These are phyloP conservation scores for Heterotis niloticus DNA, from an alignment of 2,113 vertebrate species.

Conservation along the genomic window DNA sequence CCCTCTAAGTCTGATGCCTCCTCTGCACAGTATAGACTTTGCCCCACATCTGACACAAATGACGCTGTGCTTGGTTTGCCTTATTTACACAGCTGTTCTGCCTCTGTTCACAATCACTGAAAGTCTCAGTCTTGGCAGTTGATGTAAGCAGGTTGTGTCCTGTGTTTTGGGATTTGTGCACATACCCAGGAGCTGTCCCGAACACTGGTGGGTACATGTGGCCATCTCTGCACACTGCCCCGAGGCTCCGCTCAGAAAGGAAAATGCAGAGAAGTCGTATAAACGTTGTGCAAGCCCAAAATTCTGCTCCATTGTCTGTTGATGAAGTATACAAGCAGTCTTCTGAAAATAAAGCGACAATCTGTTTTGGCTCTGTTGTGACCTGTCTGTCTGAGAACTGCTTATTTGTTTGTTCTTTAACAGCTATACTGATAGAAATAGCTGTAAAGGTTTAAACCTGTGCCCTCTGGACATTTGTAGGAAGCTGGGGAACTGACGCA, in stretches of 20 bases:
- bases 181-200: too few species aligned
- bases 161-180: not conserved
- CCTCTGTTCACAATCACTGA: not conserved
- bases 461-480: slow-evolving; percentile 52
- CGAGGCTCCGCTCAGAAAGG: not conserved
- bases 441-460: not conserved
- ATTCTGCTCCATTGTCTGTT: not conserved
- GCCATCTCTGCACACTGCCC: not conserved
- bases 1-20: not conserved
- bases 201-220: too few species aligned
- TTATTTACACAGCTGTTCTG: slow-evolving; percentile 60
- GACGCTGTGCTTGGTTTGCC: slow-evolving; percentile 37
- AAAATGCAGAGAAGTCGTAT: not conserved
- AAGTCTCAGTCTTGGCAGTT: too few species aligned
- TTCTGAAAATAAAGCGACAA: not conserved
- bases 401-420: slow-evolving; percentile 17
- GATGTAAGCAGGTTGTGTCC: too few species aligned
- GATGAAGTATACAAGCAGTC: not conserved
- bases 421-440: too few species aligned
- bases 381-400: not conserved
- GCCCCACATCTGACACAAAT: slow-evolving; percentile 52
- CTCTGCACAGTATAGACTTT: slow-evolving; percentile 55
- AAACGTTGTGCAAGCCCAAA: not conserved
- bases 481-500: slow-evolving; percentile 62
- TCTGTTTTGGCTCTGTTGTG: not conserved